A percentile compares a stretch with the other conserved stretches of the same genome.
Conservation (phyloP, 2,888 invertebrate genomes). For the Pegoplata infirma region DNA sequence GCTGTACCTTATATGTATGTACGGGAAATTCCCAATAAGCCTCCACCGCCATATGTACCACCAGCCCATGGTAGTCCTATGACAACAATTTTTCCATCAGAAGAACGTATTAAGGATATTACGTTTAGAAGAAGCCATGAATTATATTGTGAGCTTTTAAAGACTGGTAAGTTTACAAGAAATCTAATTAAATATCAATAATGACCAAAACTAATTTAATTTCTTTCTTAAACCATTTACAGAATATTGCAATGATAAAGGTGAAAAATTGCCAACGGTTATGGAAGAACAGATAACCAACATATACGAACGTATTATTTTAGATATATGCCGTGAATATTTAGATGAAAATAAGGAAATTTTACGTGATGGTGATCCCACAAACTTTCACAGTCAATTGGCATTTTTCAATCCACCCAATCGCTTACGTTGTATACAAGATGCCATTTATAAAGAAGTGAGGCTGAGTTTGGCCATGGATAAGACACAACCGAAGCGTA, state of each 20-base stretch:
- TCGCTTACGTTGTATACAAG: conserved; percentile 79
- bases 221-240: conserved; percentile 22
- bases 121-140: conserved; percentile 72
- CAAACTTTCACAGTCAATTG: conserved; percentile 76
- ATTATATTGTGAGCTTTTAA: conserved; percentile 70
- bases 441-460: conserved; percentile 79
- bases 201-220: too few relatives aligned
- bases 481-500: conserved; percentile 78
- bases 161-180: conserved; percentile 70
- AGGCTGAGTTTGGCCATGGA: conserved; percentile 79
- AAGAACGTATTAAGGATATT: conserved; percentile 73
- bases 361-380: conserved; percentile 67
- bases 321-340: conserved; percentile 82
- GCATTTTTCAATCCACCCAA: conserved; percentile 78
- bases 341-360: conserved; percentile 77
- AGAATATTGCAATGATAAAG: conserved; percentile 69
- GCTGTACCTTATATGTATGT: conserved; percentile 78
- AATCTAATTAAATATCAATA: not conserved
- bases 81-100: conserved; percentile 75
- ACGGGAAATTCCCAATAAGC: conserved; percentile 86
- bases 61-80: conserved; percentile 78
- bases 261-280: conserved; percentile 69
- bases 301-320: conserved; percentile 81
- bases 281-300: conserved; percentile 76
- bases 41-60: conserved; percentile 87